phyloP scores from a whole-genome alignment of 2,113 vertebrate species.

The Pavo muticus region DNA sequence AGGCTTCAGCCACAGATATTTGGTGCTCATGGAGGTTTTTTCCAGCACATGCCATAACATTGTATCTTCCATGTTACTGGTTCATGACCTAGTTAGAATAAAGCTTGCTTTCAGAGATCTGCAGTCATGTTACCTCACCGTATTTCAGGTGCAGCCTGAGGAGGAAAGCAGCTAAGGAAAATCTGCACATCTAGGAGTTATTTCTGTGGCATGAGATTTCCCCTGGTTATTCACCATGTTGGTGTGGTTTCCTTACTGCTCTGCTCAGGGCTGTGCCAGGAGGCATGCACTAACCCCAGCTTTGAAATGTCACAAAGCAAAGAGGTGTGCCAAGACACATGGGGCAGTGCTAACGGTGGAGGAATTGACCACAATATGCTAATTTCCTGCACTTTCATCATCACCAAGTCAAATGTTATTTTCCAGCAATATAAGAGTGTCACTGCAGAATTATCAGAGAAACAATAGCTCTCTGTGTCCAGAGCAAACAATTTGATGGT shows the following conservation, averaged over 20 bases:
- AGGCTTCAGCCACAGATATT: neutral
- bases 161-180: neutral
- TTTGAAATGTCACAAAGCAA: neutral
- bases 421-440: neutral
- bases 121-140: neutral
- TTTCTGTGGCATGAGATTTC: neutral
- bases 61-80: neutral
- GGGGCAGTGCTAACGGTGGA: neutral
- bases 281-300: neutral
- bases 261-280: neutral
- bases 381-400: neutral
- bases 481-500: neutral
- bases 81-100: neutral
- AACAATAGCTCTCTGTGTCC: neutral
- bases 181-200: neutral
- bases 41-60: neutral
- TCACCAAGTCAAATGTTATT: neutral
- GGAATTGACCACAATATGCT: neutral
- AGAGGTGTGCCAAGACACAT: neutral
- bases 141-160: neutral
- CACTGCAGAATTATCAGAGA: neutral
- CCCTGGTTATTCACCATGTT: neutral
- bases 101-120: neutral
- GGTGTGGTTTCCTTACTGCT: neutral
- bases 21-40: neutral